Base-by-base conservation (phyloP, 2,888 invertebrate genomes). In the Physocephala rufipes region DNA sequence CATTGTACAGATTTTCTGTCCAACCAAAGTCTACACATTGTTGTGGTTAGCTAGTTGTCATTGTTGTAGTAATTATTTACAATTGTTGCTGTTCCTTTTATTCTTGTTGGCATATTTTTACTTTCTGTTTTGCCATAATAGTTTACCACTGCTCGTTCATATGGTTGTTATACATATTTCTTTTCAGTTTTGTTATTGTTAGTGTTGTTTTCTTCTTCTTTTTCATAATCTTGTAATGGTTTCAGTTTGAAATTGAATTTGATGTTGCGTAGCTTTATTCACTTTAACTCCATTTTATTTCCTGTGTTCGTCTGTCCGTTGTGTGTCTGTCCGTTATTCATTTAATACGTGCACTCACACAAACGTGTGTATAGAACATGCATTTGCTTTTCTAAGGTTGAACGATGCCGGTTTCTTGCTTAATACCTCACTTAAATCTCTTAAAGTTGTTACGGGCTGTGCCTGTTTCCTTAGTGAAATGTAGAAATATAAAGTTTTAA, bases 171-270 rank as follows among this genome's bases (percentile, higher is more conserved):
- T n/a, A 21, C n/a, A 53, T 19, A n/a, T 24, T 24, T 2, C n/a
- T n/a, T n/a, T n/a, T n/a, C n/a, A n/a, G n/a, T n/a, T n/a, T n/a
- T 19, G n/a, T 16, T 49, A 0, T 49, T 19, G 1, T n/a, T 49
- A n/a, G 5, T 49, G 16, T 1, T 49, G 2, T 49, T 49, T n/a
- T n/a, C 4, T 49, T 49, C 49, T 3, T 49, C 49, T 49, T 53
- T 7, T 4, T 53, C 21, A n/a, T n/a, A n/a, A n/a, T n/a, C n/a
- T 53, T 53, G n/a, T 53, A 21, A 1, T 53, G 19, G 21, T 28
- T 15, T 58, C 24, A 15, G 26, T 58, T 58, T 58, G 26, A 13
- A 58, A 58, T 26, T 58, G 26, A 58, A 58, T 58, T 58, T 58
- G 26, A 28, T 28, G 28, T 58, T 28, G 58, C 58, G 2, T 58